phyloP scores from a whole-genome alignment of 2,113 vertebrate genomes.

The Trematomus loennbergii region DNA sequence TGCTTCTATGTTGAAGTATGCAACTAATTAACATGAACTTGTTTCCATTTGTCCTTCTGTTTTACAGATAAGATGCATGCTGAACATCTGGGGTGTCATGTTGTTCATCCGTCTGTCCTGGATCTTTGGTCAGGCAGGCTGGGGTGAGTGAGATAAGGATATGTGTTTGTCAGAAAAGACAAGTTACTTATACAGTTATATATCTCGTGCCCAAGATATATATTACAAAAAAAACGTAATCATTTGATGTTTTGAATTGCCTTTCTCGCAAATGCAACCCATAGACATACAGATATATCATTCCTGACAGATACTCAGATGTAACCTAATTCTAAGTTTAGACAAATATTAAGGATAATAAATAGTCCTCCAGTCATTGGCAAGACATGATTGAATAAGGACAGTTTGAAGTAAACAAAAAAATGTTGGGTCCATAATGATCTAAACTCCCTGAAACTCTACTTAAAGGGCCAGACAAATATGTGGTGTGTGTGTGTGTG shows the following conservation, averaged over 20 bases:
- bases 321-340: not conserved
- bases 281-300: too few species aligned
- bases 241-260: not conserved
- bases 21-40: not conserved
- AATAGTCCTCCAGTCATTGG: constrained; percentile 8
- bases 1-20: not conserved
- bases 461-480: not conserved
- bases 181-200: not conserved
- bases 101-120: constrained; percentile 99
- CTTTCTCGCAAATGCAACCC: not conserved
- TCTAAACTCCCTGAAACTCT: constrained; percentile 11
- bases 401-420: constrained; percentile 28
- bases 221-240: too few species aligned
- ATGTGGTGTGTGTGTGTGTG: not conserved
- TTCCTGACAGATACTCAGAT: not conserved
- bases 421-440: constrained; percentile 26
- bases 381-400: constrained; percentile 28
- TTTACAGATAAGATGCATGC: constrained; percentile 95
- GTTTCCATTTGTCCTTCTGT: constrained; percentile 24
- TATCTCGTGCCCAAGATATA: not conserved
- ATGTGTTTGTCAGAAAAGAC: not conserved
- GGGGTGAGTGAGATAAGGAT: constrained; percentile 84
- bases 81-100: constrained; percentile 99
- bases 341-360: constrained; percentile 25
- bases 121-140: constrained; percentile 98